Evolutionary conservation across 2,888 invertebrate genomes (phyloP).

Genomic region (Tachina fera): DNA sequence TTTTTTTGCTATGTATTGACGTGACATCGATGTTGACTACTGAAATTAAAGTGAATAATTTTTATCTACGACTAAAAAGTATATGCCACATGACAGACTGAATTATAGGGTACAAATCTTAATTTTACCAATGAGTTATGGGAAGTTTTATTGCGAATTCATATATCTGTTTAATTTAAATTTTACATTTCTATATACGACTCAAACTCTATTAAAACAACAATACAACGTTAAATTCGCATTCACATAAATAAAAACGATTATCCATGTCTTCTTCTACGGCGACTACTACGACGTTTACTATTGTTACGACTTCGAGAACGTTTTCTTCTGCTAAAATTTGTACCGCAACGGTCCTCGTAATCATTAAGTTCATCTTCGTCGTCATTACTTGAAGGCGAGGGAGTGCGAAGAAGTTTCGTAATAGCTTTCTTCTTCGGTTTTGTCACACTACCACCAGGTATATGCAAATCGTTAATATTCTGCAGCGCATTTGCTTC

Average conservation of each 20-base stretch:
- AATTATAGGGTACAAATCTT: no score
- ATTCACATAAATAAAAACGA: background rate
- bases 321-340: constrained; percentile 1
- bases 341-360: constrained; percentile 5
- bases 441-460: background rate
- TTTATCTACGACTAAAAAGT: no score
- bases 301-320: constrained; percentile 17
- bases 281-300: constrained; percentile 14
- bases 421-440: background rate
- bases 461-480: background rate
- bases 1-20: no score
- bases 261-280: background rate
- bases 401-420: background rate
- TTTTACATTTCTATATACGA: background rate
- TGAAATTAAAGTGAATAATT: no score
- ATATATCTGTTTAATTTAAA: background rate
- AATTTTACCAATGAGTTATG: background rate
- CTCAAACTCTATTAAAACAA: background rate
- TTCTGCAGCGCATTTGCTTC: background rate
- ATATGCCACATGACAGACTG: no score
- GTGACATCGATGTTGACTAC: no score
- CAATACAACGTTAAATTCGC: background rate
- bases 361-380: constrained; percentile 7
- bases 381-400: background rate
- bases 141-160: background rate